Evolutionary conservation across 1,140 invertebrate genomes (phyloP), one percentile per base, ranked within the genome.

Genomic region (Plutomurus gul): DNA sequence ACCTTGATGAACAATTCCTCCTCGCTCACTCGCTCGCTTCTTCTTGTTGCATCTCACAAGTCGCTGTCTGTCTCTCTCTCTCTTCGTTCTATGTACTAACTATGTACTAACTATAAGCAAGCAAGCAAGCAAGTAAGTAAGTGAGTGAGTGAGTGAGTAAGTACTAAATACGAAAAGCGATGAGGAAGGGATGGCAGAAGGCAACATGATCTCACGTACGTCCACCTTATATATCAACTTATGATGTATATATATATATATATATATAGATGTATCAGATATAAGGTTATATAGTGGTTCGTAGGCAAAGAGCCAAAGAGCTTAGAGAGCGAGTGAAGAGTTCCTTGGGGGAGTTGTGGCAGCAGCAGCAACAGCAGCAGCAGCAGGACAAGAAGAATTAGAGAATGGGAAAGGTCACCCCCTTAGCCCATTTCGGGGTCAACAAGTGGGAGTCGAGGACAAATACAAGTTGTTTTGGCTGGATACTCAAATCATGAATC

Each of bases 381-480:
- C 2, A 13, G 7, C 11, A n/a, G n/a, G 20, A 25, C 6, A 27
- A 10, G 30, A 5, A 25, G 20, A 27, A 36, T 11, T 6, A 65
- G 0, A 18, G 10, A 65, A 65, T 65, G 30, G 47, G 33, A 80
- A 75, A 81, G 79, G 79, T 81, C 72, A 77, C 75, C 79, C 51
- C 79, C 39, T 65, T 46, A 43, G 20, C 37, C 37, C 65, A 36
- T 77, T 81, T 77, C 79, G 79, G 75, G 79, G 79, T 81, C 79
- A 81, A 65, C 79, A 81, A 81, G 79, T 81, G 79, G 79, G 79
- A 81, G 79, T 77, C 70, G 25, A 72, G 36, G 56, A 46, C 65
- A 39, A 43, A 10, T 16, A 22, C n/a, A 40, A 72, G n/a, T 46
- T 37, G 33, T 37, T 65, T 37, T 65, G 27, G 27, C 33, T 37